These are phyloP conservation scores for Dendrolimus kikuchii DNA, from an alignment of 1,140 invertebrate genomes.

Conservation along the genomic window DNA sequence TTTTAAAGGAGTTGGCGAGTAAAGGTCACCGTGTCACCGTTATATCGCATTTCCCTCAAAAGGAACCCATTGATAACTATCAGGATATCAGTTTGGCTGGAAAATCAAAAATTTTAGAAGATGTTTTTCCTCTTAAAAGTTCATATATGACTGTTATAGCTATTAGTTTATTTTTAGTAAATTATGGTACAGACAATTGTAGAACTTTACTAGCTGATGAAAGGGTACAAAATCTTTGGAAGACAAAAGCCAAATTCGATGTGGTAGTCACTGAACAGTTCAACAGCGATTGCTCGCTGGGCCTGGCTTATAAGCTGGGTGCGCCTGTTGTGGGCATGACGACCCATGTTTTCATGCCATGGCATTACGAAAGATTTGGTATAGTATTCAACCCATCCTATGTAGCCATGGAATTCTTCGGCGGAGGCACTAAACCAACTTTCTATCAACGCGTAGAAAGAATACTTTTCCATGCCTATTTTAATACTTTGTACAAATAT, in stretches of 20 bases:
- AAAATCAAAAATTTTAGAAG: constrained; percentile 34
- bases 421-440: constrained; percentile 70
- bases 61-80: constrained; percentile 72
- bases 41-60: constrained; percentile 76
- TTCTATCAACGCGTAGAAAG: constrained; percentile 55
- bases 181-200: constrained; percentile 45
- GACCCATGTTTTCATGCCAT: constrained; percentile 74
- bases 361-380: constrained; percentile 72
- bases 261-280: constrained; percentile 79
- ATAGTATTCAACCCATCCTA: constrained; percentile 73
- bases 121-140: constrained; percentile 28
- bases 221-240: constrained; percentile 57
- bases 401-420: constrained; percentile 66
- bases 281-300: constrained; percentile 78
- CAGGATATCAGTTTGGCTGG: constrained; percentile 71
- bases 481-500: constrained; percentile 36
- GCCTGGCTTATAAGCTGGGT: constrained; percentile 74
- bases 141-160: constrained; percentile 31
- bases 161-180: constrained; percentile 20
- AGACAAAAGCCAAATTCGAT: constrained; percentile 73
- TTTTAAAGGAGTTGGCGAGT: constrained; percentile 75
- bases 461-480: constrained; percentile 38
- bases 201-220: constrained; percentile 44
- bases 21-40: constrained; percentile 82
- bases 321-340: constrained; percentile 75